Base-by-base conservation (phyloP, 1,140 invertebrate genomes). In the Latrodectus geometricus region DNA sequence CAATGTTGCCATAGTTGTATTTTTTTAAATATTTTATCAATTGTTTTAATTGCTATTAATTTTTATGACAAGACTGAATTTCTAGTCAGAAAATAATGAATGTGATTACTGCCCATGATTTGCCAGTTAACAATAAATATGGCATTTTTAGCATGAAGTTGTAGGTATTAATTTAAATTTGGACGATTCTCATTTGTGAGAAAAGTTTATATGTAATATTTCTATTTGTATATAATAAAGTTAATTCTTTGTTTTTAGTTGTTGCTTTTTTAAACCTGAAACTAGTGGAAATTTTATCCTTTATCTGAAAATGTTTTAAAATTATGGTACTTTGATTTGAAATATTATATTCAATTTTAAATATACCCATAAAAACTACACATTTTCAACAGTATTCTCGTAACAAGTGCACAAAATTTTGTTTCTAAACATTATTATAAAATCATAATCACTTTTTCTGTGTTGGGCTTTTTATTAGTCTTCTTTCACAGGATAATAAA, bases 211-310 rank as follows among this genome's bases (percentile, higher is more conserved):
- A 72, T 70, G 78, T 74, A 74, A 83, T 70, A 80, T 74, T 83
- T 83, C 80, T 83, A 73, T 70, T 81, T 81, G 79, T 81, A 81
- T 15, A 81, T 81, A 81, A 70, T 81, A 81, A 81, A 81, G 66
- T 70, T 48, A 70, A 54, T n/a, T 81, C 23, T 56, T 81, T 81
- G 79, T 81, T 81, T 72, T 35, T 56, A 70, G 66, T 20, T 70
- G 79, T 79, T 79, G 48, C 9, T 8, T 23, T 21, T 70, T 48
- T 70, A 20, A 66, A 17, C 65, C 20, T 35, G 35, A 35, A 35
- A 35, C 20, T n/a, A 66, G 65, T 17, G 17, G 20, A 66, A 17
- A 66, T 66, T 66, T 66, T 66, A 66, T 9, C 35, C 35, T 35
- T 35, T 35, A 35, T 35, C 35, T 35, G 5, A 35, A 35, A 35